A percentile compares a stretch with the other conserved stretches of the same genome.
These are phyloP conservation scores for Panulirus ornatus DNA, from an alignment of 1,140 invertebrate genomes.

Conservation along the genomic window DNA sequence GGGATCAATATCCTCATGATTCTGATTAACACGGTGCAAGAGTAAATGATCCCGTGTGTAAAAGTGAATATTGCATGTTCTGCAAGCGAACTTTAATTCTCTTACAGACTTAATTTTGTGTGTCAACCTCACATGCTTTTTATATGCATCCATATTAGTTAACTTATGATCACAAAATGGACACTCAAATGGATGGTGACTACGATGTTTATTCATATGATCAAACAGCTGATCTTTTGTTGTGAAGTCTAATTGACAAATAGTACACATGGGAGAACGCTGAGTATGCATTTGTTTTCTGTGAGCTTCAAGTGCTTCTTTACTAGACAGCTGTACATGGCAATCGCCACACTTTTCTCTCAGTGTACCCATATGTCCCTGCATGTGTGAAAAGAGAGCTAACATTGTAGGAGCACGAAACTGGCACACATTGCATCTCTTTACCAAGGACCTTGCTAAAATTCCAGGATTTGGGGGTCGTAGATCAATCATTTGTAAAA, in stretches of 20 bases:
- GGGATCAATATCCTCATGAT: slow-evolving; percentile 67
- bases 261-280: slow-evolving; percentile 60
- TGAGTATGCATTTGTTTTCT: slow-evolving; percentile 63
- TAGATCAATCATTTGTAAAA: slow-evolving; percentile 70
- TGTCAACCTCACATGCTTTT: slow-evolving; percentile 72
- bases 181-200: slow-evolving; percentile 69
- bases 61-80: slow-evolving; percentile 69
- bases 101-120: slow-evolving; percentile 70
- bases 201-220: slow-evolving; percentile 74
- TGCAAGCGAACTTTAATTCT: slow-evolving; percentile 68
- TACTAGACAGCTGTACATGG: slow-evolving; percentile 66
- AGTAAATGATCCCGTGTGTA: slow-evolving; percentile 71
- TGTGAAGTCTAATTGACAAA: slow-evolving; percentile 67
- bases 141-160: slow-evolving; percentile 72
- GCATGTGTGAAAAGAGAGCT: slow-evolving; percentile 69
- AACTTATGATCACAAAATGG: slow-evolving; percentile 62
- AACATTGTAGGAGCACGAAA: slow-evolving; percentile 68
- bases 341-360: slow-evolving; percentile 70
- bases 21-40: slow-evolving; percentile 72
- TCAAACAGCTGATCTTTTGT: slow-evolving; percentile 74
- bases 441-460: slow-evolving; percentile 53
- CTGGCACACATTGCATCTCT: slow-evolving; percentile 68
- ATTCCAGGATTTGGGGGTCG: slow-evolving; percentile 53
- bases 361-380: slow-evolving; percentile 70
- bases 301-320: slow-evolving; percentile 67